Percentiles rank a stretch among this genome's conserved stretches.
Evolutionary conservation across 2,888 invertebrate genomes (phyloP).

Genomic region (Cenopis cana): DNA sequence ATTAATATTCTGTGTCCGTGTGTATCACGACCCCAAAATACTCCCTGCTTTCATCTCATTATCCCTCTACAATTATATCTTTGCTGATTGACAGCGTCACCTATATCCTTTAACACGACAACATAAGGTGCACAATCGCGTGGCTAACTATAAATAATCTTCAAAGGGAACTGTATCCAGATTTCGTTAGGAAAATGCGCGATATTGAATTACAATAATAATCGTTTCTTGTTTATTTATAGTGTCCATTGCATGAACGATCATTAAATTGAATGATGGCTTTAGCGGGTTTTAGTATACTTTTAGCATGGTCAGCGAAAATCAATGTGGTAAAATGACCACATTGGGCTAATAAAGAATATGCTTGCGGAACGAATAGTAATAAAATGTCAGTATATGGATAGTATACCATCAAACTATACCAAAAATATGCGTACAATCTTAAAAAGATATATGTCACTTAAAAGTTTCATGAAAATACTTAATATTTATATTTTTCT

Average conservation of each 20-base stretch:
- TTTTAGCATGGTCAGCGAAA: too few species aligned
- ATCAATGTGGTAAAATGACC: too few species aligned
- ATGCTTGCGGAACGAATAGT: too few species aligned
- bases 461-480: too few species aligned
- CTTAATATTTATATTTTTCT: too few species aligned
- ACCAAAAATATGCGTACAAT: too few species aligned
- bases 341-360: too few species aligned
- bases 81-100: conserved; percentile 72
- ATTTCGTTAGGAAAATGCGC: background rate
- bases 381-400: too few species aligned
- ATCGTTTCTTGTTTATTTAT: conserved; percentile 10
- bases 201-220: conserved; percentile 16
- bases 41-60: conserved; percentile 81
- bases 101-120: conserved; percentile 64
- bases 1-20: conserved; percentile 48
- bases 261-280: background rate
- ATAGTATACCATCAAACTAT: too few species aligned
- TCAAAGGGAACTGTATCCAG: conserved; percentile 13
- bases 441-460: too few species aligned
- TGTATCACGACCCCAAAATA: conserved; percentile 68
- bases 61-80: conserved; percentile 74
- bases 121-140: conserved; percentile 64
- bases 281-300: background rate
- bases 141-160: conserved; percentile 48
- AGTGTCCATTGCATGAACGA: background rate